Conservation (phyloP, 2,113 vertebrate genomes). For the Promerops cafer region DNA sequence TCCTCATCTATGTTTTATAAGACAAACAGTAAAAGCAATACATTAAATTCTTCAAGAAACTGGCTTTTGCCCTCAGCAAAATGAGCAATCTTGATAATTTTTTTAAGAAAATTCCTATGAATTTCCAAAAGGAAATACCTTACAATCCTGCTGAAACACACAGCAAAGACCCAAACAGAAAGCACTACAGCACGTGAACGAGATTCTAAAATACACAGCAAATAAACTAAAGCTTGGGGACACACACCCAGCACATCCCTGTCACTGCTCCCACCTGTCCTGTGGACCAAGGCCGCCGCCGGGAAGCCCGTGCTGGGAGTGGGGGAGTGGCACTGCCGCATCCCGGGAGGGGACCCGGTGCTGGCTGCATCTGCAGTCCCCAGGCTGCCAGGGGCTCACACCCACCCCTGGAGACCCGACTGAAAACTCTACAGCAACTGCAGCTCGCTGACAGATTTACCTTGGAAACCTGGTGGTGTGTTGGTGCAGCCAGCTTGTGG, state of each 20-base stretch:
- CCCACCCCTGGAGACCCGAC: neutral
- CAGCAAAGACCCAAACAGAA: accelerated
- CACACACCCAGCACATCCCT: neutral
- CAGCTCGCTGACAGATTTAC: neutral
- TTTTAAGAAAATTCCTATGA: neutral
- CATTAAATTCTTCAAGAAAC: neutral
- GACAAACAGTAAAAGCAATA: neutral
- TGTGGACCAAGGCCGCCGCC: accelerated
- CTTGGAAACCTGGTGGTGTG: accelerated
- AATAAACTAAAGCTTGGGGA: accelerated
- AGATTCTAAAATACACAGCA: neutral
- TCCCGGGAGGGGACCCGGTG: neutral
- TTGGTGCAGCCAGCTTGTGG: accelerated
- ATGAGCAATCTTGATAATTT: neutral
- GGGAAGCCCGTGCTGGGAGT: neutral
- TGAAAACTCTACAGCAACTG: accelerated
- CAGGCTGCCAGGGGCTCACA: neutral
- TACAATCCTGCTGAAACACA: neutral
- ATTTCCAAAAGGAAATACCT: neutral
- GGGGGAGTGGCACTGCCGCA: neutral
- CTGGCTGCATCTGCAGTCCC: neutral
- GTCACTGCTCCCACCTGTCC: neutral
- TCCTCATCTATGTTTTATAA: neutral
- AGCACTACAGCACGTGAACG: accelerated
- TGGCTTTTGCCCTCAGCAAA: neutral